Percentiles rank a stretch among this genome's conserved stretches.
These are phyloP conservation scores for Myopa testacea DNA, from an alignment of 2,888 invertebrate genomes.

Conservation along the genomic window DNA sequence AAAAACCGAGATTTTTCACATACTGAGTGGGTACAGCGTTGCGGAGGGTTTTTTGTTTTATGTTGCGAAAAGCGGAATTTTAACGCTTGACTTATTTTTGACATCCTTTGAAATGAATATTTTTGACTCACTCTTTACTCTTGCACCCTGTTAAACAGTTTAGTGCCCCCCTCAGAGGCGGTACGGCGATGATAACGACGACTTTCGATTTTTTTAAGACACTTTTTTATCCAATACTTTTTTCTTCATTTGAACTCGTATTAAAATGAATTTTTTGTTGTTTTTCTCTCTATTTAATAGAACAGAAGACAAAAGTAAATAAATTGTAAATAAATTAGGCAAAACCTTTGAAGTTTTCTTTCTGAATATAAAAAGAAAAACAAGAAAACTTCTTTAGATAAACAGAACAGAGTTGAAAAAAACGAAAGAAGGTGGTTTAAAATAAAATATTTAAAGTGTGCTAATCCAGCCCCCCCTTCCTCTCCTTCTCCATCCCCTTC, in stretches of 20 bases:
- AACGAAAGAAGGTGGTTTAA: too few relatives aligned
- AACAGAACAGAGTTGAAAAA: too few relatives aligned
- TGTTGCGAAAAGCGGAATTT: slow-evolving; percentile 52
- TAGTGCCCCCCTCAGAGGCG: background rate
- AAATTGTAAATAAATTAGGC: background rate
- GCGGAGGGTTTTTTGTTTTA: slow-evolving; percentile 39
- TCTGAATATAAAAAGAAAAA: too few relatives aligned
- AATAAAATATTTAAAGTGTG: too few relatives aligned
- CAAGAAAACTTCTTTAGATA: too few relatives aligned
- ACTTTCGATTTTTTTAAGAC: background rate
- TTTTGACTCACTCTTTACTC: slow-evolving; percentile 9
- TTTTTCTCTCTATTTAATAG: background rate
- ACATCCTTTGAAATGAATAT: slow-evolving; percentile 30
- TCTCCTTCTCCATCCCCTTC: background rate
- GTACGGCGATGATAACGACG: too few relatives aligned
- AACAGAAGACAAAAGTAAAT: background rate
- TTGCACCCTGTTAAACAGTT: slow-evolving; percentile 19
- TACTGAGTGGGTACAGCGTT: slow-evolving; percentile 30
- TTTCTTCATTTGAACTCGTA: background rate
- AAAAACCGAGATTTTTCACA: slow-evolving; percentile 26
- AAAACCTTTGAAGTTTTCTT: too few relatives aligned
- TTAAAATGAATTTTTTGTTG: background rate
- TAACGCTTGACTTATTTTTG: slow-evolving; percentile 60
- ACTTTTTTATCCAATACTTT: background rate
- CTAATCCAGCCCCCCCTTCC: too few relatives aligned